Evolutionary conservation across 2,113 vertebrate genomes (phyloP), one percentile per base, ranked within the genome.

Genomic region (Ciconia stormi): DNA sequence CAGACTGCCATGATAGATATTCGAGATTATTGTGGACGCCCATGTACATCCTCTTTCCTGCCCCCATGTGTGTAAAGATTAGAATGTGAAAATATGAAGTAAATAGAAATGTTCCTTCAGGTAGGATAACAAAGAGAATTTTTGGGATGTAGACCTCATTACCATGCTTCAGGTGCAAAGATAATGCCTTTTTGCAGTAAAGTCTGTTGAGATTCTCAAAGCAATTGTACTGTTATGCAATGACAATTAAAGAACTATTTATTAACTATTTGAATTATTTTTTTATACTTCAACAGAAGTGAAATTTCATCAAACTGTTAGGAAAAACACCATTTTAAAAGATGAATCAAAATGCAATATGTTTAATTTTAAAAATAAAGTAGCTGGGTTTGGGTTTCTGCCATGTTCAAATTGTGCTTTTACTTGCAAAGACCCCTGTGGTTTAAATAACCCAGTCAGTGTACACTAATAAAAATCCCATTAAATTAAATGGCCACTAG

Each of bases 391-490:
- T 77, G 16, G 6, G 93, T 96, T 98, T 92, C 71, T 95, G 79
- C 84, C 63, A 32, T 93, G 77, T 97, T 97, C 47, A 93, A 59
- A 97, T 95, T 69, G 22, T 97, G 83, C 92, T 94, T 97, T 96
- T 97, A 98, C 98, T 98, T 98, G 74, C 62, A 92, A 97, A 98
- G 96, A 97, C 98, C 96, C 98, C 98, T 97, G 97, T 97, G 97
- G 98, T 97, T 98, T 98, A 98, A 98, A 98, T 98, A 98, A 98
- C 92, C 13, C 90, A 95, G 81, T 96, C 27, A 52, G 67, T 95
- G 81, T 97, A 97, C 95, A 93, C 97, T 98, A 98, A 98, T 98
- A 98, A 98, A 98, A 98, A 98, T 98, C 97, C 96, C 93, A 98
- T 98, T 98, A 98, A 98, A 97, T 97, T 97, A 98, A 98, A 98